phyloP scores from a whole-genome alignment of 35 echinoderm and acorn worm species.

The Heliocidaris erythrogramma region DNA sequence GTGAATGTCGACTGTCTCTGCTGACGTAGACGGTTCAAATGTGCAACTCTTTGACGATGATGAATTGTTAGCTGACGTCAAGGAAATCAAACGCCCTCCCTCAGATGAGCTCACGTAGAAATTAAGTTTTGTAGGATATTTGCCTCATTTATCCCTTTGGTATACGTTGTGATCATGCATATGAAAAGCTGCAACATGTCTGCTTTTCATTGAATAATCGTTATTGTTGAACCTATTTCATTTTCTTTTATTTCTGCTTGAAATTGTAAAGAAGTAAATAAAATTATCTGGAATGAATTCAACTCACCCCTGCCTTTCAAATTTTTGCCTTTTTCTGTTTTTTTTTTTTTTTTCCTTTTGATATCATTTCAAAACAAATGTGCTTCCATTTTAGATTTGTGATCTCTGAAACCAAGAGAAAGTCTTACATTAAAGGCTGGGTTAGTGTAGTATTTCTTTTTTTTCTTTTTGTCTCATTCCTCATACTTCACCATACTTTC shows the following conservation, averaged over 20 bases:
- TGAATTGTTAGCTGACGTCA: background rate
- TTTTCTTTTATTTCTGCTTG: background rate
- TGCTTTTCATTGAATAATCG: background rate
- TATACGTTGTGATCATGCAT: background rate
- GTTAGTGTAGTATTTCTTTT: background rate
- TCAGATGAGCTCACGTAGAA: background rate
- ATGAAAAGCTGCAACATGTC: background rate
- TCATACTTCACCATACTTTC: background rate
- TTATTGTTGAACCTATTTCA: background rate
- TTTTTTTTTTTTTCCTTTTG: background rate
- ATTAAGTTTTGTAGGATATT: background rate
- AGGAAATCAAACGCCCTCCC: background rate
- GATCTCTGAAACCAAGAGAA: background rate
- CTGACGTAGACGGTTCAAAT: background rate
- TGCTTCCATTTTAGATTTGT: constrained; percentile 43
- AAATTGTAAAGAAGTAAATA: background rate
- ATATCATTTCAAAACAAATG: background rate
- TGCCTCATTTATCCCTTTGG: background rate
- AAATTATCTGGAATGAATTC: constrained; percentile 30
- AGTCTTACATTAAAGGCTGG: background rate
- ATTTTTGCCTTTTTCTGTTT: constrained; percentile 6
- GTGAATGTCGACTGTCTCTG: background rate
- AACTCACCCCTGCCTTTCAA: constrained; percentile 34
- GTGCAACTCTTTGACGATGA: background rate
- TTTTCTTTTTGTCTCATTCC: background rate